Conservation (phyloP, 2,113 vertebrate species). For the Telmatochromis bifrenatus region DNA sequence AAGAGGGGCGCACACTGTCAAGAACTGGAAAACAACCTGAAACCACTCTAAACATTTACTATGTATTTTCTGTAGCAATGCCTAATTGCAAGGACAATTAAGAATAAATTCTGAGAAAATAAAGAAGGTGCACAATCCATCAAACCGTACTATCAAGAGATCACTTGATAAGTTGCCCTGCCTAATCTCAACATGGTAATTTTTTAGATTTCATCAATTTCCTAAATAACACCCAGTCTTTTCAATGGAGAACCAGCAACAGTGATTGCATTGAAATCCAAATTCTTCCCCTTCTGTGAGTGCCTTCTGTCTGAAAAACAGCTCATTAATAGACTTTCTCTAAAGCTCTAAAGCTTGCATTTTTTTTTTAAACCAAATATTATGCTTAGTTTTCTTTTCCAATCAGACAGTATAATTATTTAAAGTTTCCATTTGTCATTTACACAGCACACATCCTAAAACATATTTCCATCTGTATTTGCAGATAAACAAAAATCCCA, state of each 20-base stretch:
- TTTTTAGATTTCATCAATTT: slow-evolving; percentile 54
- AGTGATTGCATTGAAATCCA: not conserved
- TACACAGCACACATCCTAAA: not conserved
- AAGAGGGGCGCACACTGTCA: not conserved
- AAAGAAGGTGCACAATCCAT: no score
- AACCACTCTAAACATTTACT: not conserved
- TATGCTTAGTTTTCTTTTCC: not conserved
- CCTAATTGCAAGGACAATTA: slow-evolving; percentile 60
- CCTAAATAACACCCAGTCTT: slow-evolving; percentile 1
- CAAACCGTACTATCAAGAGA: no score
- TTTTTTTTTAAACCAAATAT: not conserved
- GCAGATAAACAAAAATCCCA: slow-evolving; percentile 48
- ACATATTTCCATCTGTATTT: slow-evolving; percentile 39
- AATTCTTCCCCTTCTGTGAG: not conserved
- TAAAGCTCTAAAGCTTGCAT: not conserved
- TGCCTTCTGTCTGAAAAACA: not conserved
- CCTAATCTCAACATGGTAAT: slow-evolving; percentile 59
- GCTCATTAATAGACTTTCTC: not conserved
- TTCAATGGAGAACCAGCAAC: not conserved
- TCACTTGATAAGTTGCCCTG: no score
- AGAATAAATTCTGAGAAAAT: no score
- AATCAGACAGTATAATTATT: not conserved
- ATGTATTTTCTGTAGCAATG: slow-evolving; percentile 22
- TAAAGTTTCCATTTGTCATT: not conserved
- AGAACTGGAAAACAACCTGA: not conserved